phyloP scores from a whole-genome alignment of 2,113 vertebrate genomes.

The Dicerorhinus sumatrensis region DNA sequence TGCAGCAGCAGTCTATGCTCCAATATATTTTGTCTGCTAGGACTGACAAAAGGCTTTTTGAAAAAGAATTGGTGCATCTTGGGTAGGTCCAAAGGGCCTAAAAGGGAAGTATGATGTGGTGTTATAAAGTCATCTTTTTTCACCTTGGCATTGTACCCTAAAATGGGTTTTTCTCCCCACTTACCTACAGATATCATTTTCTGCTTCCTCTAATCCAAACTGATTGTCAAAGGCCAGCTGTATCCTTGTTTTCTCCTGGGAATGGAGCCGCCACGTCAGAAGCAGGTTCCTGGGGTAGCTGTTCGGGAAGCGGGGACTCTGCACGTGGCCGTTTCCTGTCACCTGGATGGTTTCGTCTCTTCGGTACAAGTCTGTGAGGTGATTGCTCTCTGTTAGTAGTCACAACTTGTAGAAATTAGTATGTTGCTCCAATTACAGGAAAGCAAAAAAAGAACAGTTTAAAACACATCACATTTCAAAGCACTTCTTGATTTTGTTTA shows the following conservation, averaged over 20 bases:
- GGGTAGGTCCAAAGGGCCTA: neutral
- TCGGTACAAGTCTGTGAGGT: slow-evolving; percentile 97
- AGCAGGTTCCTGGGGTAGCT: slow-evolving; percentile 96
- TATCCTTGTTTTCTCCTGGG: slow-evolving; percentile 92
- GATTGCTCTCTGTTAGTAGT: slow-evolving; percentile 96
- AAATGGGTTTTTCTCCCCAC: slow-evolving; percentile 21
- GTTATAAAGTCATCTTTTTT: neutral
- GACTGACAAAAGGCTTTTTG: neutral
- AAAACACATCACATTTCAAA: slow-evolving; percentile 78
- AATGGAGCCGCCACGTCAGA: slow-evolving; percentile 95
- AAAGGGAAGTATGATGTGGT: neutral
- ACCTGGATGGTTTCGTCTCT: slow-evolving; percentile 94
- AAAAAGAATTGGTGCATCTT: neutral
- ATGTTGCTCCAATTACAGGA: slow-evolving; percentile 89
- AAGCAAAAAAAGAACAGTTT: slow-evolving; percentile 85
- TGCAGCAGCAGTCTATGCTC: too few species aligned
- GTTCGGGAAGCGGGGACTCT: slow-evolving; percentile 96
- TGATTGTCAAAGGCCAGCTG: slow-evolving; percentile 95
- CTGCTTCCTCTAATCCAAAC: slow-evolving; percentile 96
- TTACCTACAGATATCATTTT: slow-evolving; percentile 97
- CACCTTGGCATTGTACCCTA: neutral
- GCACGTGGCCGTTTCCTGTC: slow-evolving; percentile 90
- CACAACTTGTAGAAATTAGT: slow-evolving; percentile 95
- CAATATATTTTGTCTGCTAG: too few species aligned
- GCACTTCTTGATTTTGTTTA: neutral